These are phyloP conservation scores for Mongoloraphidia duomilia DNA, from an alignment of 2,888 invertebrate species.

Conservation along the genomic window DNA sequence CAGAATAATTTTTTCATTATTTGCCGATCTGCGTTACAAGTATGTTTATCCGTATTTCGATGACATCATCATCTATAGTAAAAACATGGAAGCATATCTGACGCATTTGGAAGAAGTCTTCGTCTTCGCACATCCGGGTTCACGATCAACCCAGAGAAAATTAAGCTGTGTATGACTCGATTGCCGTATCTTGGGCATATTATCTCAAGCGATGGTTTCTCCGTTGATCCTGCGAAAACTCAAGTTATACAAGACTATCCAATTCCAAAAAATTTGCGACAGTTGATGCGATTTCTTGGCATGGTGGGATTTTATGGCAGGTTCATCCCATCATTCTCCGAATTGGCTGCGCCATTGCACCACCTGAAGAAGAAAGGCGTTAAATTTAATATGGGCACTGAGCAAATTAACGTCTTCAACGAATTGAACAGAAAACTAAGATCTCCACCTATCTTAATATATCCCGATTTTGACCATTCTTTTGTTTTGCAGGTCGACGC, in stretches of 20 bases:
- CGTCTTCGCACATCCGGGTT: too few relatives aligned
- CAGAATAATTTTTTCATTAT: too few relatives aligned
- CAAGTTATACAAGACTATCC: not conserved
- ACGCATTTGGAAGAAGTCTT: too few relatives aligned
- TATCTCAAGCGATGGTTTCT: not conserved
- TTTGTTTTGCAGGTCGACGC: not conserved
- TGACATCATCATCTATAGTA: too few relatives aligned
- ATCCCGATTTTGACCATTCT: not conserved
- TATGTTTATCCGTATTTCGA: too few relatives aligned
- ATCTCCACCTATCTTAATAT: not conserved
- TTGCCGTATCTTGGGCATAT: not conserved
- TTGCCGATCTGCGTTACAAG: too few relatives aligned
- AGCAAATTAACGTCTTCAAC: not conserved
- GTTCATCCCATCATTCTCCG: not conserved
- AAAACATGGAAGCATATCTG: too few relatives aligned
- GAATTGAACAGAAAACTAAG: not conserved
- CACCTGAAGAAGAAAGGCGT: not conserved
- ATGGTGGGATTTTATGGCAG: not conserved
- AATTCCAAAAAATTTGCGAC: not conserved
- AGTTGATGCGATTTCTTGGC: too few relatives aligned
- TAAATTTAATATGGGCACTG: not conserved
- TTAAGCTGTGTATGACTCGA: not conserved
- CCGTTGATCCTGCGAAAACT: not conserved
- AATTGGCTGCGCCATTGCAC: not conserved
- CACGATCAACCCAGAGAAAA: too few relatives aligned